A percentile compares a stretch with the other conserved stretches of the same genome.
phyloP scores from a whole-genome alignment of 2,113 vertebrate genomes.

The Microtus oregoni region DNA sequence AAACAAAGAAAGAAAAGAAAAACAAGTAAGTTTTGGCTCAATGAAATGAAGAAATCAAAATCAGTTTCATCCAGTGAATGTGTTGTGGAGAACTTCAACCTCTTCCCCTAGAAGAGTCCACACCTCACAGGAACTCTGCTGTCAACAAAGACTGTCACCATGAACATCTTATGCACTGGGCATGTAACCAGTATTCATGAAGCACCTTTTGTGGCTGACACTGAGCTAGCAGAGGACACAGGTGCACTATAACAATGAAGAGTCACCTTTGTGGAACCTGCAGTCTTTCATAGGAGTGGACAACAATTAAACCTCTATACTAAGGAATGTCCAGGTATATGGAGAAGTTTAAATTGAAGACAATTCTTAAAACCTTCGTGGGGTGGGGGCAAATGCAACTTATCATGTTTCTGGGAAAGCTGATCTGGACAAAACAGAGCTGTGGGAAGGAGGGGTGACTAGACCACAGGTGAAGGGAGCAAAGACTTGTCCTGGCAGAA shows the following conservation, averaged over 20 bases:
- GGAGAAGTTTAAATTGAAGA: not conserved
- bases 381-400: not conserved
- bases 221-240: not conserved
- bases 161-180: not conserved
- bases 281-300: not conserved
- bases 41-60: slow-evolving; percentile 52
- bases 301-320: not conserved
- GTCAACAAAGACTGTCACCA: not conserved
- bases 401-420: not conserved
- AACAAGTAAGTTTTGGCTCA: slow-evolving; percentile 65
- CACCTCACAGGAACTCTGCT: not conserved
- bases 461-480: fast-evolving
- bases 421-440: not conserved
- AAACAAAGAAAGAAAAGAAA: slow-evolving; percentile 58
- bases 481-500: not conserved
- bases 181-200: no score
- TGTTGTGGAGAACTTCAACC: slow-evolving; percentile 70
- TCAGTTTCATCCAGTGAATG: slow-evolving; percentile 51
- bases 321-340: not conserved
- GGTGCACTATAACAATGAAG: not conserved
- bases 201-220: not conserved
- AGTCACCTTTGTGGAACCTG: not conserved
- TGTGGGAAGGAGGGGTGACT: not conserved
- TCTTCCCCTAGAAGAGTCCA: slow-evolving; percentile 58
- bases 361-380: not conserved